Percentiles rank a stretch among this genome's conserved stretches.
These are phyloP conservation scores for Drosophila sulfurigaster DNA, from an alignment of 1,140 invertebrate species.

Conservation along the genomic window DNA sequence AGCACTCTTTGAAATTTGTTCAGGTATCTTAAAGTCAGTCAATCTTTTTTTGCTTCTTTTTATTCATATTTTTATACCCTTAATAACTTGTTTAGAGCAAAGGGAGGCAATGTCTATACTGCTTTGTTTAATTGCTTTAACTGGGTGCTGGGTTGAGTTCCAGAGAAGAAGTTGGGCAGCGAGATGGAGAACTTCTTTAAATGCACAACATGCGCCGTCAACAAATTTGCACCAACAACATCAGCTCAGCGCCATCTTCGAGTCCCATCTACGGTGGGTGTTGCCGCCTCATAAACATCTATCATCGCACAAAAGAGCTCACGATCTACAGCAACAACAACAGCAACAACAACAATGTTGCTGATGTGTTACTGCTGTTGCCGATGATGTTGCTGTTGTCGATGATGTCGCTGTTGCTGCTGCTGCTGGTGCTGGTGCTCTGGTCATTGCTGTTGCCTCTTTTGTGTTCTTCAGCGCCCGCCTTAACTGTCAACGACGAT, in stretches of 20 bases:
- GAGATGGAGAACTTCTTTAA: constrained; percentile 42
- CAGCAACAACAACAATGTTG: constrained; percentile 20
- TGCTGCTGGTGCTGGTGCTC: constrained; percentile 21
- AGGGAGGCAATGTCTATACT: neutral
- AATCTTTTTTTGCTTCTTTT: too few relatives aligned
- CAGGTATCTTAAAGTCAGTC: too few relatives aligned
- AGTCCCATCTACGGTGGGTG: constrained; percentile 74
- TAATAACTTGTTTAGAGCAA: neutral
- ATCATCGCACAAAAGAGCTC: constrained; percentile 73
- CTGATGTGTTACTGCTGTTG: constrained; percentile 35
- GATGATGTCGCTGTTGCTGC: constrained; percentile 5
- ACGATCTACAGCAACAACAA: constrained; percentile 38
- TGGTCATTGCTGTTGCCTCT: constrained; percentile 27
- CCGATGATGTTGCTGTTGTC: constrained; percentile 22
- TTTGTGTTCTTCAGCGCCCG: constrained; percentile 55
- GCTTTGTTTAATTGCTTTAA: constrained; percentile 13
- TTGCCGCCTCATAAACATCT: constrained; percentile 80
- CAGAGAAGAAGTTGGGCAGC: constrained; percentile 1
- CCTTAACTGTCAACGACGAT: constrained; percentile 83
- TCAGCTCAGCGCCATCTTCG: constrained; percentile 75
- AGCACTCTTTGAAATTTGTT: too few relatives aligned
- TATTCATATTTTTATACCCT: neutral
- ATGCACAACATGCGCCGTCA: constrained; percentile 78
- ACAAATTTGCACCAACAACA: constrained; percentile 73
- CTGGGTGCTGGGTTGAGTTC: constrained; percentile 10